Evolutionary conservation across 1,140 invertebrate genomes (phyloP), one percentile per base, ranked within the genome.

Genomic region (Apis florea): DNA sequence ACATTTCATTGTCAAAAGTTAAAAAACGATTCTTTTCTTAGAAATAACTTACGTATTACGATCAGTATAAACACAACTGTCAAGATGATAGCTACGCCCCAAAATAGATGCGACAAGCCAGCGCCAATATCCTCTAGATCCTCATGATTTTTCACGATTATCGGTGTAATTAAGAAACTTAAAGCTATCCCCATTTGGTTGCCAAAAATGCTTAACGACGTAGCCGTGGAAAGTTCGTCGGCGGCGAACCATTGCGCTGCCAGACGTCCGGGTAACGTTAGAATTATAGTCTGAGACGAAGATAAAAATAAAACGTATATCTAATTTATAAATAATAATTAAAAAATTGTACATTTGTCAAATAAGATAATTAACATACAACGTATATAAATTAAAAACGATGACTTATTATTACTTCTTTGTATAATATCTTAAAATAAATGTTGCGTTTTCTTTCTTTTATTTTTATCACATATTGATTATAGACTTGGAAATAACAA

Each of bases 131-230:
- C 84, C 9, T 91, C 90, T 2, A 92, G 24, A 76, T 91, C 90
- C 8, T 93, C 87, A 47, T 93, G 92, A 82, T 94, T 94, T 77
- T 86, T 90, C 10, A 94, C 93, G 40, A 94, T 68, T 40, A 94
- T 89, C 19, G 94, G 93, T 5, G 93, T 91, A 2, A 94, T 47
- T 21, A 94, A 84, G 80, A 94, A 94, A 53, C 93, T 92, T 11
- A 93, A 58, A 17, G 93, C 91, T 26, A 91, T 75, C 9, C 94
- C 94, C 21, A 97, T 94, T 93, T 97, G 96, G 91, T 96, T 96
- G 9, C 97, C 97, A 89, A 97, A 97, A 17, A 97, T 95, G 15
- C 96, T 96, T 31, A 97, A 93, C 54, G 97, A 95, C 83, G 96
- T 97, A 5, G 97, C 97, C 6, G 96, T 97, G 51, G 91, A 92